Percentiles rank a stretch among this genome's conserved stretches.
phyloP scores from a whole-genome alignment of 1,140 invertebrate genomes.

The Saccostrea echinata region DNA sequence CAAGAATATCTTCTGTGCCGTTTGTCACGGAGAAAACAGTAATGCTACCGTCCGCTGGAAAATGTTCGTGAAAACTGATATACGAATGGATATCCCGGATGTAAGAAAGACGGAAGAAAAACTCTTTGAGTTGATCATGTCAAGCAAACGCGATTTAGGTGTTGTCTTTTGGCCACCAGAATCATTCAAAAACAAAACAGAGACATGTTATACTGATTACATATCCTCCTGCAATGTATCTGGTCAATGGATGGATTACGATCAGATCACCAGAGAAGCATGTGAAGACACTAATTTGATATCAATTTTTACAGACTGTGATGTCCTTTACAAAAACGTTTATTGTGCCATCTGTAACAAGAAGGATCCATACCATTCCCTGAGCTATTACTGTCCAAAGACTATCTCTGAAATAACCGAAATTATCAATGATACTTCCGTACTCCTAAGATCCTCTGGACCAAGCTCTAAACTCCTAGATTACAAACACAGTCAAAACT shows the following conservation, averaged over 20 bases:
- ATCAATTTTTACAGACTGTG: neutral
- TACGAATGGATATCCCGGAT: neutral
- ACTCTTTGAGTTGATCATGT: neutral
- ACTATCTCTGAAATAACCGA: neutral
- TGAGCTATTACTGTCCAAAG: neutral
- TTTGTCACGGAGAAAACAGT: neutral
- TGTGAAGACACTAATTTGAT: neutral
- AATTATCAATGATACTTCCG: neutral
- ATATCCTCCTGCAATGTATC: neutral
- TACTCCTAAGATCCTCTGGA: neutral
- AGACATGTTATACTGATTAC: neutral
- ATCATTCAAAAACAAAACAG: neutral
- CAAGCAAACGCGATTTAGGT: neutral
- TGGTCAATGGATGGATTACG: neutral
- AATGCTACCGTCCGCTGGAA: neutral
- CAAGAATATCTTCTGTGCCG: neutral
- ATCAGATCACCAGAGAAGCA: neutral
- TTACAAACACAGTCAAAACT: neutral
- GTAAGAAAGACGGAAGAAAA: neutral
- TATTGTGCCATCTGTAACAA: neutral
- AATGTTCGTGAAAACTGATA: neutral
- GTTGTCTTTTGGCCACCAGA: neutral
- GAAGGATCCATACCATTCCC: neutral
- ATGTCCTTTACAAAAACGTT: neutral
- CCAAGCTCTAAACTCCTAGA: neutral